Base-by-base conservation (phyloP, 2,888 invertebrate genomes). In the Griposia aprilina region DNA sequence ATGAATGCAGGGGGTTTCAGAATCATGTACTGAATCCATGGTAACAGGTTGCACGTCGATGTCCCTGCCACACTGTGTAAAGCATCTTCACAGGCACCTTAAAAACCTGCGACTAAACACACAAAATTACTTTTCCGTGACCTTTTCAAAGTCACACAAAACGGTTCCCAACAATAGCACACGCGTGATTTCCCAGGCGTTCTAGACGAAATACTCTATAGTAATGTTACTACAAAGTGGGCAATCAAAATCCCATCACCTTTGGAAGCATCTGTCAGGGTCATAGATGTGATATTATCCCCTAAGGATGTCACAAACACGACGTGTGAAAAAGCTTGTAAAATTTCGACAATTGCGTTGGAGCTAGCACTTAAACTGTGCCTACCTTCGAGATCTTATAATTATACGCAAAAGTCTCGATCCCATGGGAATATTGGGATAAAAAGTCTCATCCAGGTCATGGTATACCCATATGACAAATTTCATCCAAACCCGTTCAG, bases 221-320 rank as follows among this genome's bases (percentile, higher is more conserved):
- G 66, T 62, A 69, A 73, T 57, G 50, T 70, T 65, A 83, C 63
- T 66, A 74, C 76, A 78, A 67, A 81, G 74, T 67, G 63, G 55
- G 78, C 80, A 82, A 89, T 88, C 87, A 89, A 88, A 88, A 84
- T 78, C 80, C 62, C 78, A 82, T 88, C 81, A 65, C 81, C 50
- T 68, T 52, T 36, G 63, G 78, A 80, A 65, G 65, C 90, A 89
- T 84, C 88, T 90, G 89, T 89, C 90, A 81, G 77, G 82, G 78
- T 81, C 89, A 82, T 80, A 71, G 73, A 76, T 75, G 77, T 79
- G 70, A 84, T 83, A 85, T 84, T 82, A 68, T 74, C 74, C 81
- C 48, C 62, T 57, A 90, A 84, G 87, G 89, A 70, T 83, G 84
- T n/a, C 83, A 59, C 74, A 50, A 41, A 79, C 48, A 15, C 3